A percentile compares a stretch with the other conserved stretches of the same genome.
These are phyloP conservation scores for Trematomus loennbergii DNA, from an alignment of 2,113 vertebrate species.

Conservation along the genomic window DNA sequence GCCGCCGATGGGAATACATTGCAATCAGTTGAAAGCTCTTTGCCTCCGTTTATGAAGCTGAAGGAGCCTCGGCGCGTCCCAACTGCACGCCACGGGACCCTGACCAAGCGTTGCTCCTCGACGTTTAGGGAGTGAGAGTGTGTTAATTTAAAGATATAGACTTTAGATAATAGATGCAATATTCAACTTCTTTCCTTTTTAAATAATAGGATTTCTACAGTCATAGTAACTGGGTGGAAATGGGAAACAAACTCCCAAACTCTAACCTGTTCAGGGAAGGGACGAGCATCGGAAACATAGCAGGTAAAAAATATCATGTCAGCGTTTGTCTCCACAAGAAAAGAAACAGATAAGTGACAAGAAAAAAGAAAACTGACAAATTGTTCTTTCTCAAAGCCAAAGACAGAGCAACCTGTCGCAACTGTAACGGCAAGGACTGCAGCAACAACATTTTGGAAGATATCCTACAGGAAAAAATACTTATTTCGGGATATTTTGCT, in stretches of 20 bases:
- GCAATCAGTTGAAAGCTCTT: too few species aligned
- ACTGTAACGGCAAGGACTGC: conserved; percentile 67
- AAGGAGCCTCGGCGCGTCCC: too few species aligned
- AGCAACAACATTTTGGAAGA: conserved; percentile 72
- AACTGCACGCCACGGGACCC: too few species aligned
- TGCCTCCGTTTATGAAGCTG: too few species aligned
- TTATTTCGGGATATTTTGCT: conserved; percentile 79
- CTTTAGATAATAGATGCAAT: background rate
- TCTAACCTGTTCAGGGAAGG: conserved; percentile 68
- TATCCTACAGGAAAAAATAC: conserved; percentile 34
- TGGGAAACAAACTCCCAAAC: conserved; percentile 58
- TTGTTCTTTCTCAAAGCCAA: conserved; percentile 14
- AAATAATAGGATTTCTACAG: conserved; percentile 79
- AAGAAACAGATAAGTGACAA: background rate
- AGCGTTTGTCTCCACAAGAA: background rate
- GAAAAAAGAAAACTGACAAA: background rate
- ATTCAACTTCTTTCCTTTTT: background rate
- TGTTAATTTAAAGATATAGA: too few species aligned
- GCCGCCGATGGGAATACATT: too few species aligned
- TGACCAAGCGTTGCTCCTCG: too few species aligned
- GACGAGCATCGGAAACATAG: conserved; percentile 65
- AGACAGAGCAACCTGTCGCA: conserved; percentile 71
- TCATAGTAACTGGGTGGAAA: conserved; percentile 82
- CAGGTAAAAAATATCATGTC: conserved; percentile 57
- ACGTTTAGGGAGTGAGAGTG: too few species aligned